Evolutionary conservation across 2,888 invertebrate species (phyloP).

Genomic region (Laothoe populi): DNA sequence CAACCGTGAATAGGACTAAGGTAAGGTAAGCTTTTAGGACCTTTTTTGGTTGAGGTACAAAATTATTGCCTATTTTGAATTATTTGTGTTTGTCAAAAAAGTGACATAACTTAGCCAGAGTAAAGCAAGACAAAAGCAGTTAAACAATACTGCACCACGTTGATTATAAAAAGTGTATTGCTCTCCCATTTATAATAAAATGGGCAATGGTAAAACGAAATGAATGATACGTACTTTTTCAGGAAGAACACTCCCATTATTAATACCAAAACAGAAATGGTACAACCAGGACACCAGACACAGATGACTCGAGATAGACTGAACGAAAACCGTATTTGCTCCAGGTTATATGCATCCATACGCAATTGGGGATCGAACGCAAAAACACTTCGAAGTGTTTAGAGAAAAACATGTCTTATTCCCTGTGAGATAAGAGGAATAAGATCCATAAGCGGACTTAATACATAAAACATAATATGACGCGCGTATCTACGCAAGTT

Average conservation of each 20-base stretch:
- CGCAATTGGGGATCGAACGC: conserved; percentile 50
- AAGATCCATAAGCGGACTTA: conserved; percentile 44
- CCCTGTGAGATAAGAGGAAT: conserved; percentile 45
- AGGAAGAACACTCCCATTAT: conserved; percentile 69
- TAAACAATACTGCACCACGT: not conserved
- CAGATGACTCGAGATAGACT: conserved; percentile 56
- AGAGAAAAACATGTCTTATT: conserved; percentile 54
- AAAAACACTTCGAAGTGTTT: conserved; percentile 45
- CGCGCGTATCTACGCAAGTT: conserved; percentile 63
- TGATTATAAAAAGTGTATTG: conserved; percentile 21
- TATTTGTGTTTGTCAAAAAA: no score
- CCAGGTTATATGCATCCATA: conserved; percentile 70
- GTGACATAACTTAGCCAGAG: no score
- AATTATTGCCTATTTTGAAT: no score
- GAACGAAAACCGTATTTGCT: conserved; percentile 52
- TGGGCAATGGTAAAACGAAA: not conserved
- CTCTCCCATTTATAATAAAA: not conserved
- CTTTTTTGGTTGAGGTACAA: no score
- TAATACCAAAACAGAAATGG: no score
- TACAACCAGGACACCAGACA: conserved; percentile 43
- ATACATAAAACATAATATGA: conserved; percentile 76
- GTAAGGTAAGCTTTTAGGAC: no score
- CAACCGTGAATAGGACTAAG: no score
- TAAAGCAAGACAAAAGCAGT: no score
- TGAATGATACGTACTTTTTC: conserved; percentile 60